Evolutionary conservation across 2,797 vertebrate species (phyloP).

Genomic region (Sebastolobus alascanus): DNA sequence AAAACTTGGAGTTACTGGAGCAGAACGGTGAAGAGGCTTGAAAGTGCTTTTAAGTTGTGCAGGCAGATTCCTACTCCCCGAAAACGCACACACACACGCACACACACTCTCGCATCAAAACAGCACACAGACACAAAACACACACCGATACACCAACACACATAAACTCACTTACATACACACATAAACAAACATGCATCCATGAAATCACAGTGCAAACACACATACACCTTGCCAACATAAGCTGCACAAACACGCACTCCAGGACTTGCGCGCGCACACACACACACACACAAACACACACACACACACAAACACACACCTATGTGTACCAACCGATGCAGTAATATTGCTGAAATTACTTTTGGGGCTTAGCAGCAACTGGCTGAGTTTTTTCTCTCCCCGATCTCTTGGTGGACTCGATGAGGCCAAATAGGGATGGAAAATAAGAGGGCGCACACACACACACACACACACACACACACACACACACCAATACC

Average conservation of each 20-base stretch:
- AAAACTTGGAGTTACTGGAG: conserved; percentile 66
- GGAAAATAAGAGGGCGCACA: conserved; percentile 37
- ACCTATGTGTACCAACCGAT: conserved; percentile 43
- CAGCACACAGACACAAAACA: conserved; percentile 1
- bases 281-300: conserved; percentile 18
- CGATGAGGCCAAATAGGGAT: conserved; percentile 51
- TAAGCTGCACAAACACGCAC: conserved; percentile 19
- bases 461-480: not conserved
- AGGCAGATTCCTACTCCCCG: conserved; percentile 35
- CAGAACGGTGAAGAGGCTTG: conserved; percentile 58
- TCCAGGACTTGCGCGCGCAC: not conserved
- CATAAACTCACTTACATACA: not conserved
- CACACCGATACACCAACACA: not conserved
- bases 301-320: conserved; percentile 26
- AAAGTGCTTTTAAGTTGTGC: conserved; percentile 76
- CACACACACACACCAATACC: conserved; percentile 22
- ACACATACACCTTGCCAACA: conserved; percentile 3
- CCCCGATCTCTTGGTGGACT: conserved; percentile 46
- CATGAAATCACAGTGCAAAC: conserved; percentile 22
- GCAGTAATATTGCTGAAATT: conserved; percentile 70
- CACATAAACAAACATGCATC: conserved; percentile 35
- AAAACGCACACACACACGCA: conserved; percentile 34
- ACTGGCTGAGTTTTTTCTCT: conserved; percentile 38
- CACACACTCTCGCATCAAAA: conserved; percentile 16
- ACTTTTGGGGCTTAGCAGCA: conserved; percentile 69